Evolutionary conservation across 2,113 vertebrate genomes (phyloP).

Genomic region (Lycocorax pyrrhopterus): DNA sequence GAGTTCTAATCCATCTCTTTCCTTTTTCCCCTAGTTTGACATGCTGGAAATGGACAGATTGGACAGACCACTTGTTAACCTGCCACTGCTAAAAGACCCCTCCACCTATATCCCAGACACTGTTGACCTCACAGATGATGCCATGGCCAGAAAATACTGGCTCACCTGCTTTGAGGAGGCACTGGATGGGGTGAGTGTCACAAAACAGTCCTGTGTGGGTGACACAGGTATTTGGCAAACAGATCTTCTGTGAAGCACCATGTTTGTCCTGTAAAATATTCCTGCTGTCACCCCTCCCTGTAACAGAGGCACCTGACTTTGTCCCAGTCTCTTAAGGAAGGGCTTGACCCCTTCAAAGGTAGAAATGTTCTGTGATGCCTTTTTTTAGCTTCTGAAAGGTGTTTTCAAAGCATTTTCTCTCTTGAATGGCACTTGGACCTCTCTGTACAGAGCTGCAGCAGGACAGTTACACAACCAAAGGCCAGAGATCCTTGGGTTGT

Average conservation of each 20-base stretch:
- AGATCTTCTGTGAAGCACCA: not conserved
- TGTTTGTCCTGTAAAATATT: not conserved
- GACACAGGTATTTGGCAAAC: too few species aligned
- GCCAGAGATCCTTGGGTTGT: not conserved
- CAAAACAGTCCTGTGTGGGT: not conserved
- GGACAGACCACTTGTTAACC: constrained; percentile 88
- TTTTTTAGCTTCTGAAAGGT: not conserved
- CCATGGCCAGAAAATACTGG: constrained; percentile 93
- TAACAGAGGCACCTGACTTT: not conserved
- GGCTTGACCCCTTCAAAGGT: not conserved
- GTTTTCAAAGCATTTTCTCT: not conserved
- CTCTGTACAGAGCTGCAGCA: not conserved
- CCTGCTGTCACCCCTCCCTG: not conserved
- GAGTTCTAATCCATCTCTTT: not conserved
- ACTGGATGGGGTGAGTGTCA: constrained; percentile 85
- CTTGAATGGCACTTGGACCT: not conserved
- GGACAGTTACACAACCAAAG: not conserved
- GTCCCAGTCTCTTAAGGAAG: not conserved
- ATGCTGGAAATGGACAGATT: constrained; percentile 97
- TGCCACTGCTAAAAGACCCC: constrained; percentile 89
- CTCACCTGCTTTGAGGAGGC: constrained; percentile 96
- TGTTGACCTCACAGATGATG: constrained; percentile 90
- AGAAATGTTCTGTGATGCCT: not conserved
- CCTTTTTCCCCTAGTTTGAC: constrained; percentile 81
- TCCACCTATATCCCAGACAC: constrained; percentile 96